Evolutionary conservation across 2,797 vertebrate species (phyloP).

Genomic region (Tragelaphus eurycerus): DNA sequence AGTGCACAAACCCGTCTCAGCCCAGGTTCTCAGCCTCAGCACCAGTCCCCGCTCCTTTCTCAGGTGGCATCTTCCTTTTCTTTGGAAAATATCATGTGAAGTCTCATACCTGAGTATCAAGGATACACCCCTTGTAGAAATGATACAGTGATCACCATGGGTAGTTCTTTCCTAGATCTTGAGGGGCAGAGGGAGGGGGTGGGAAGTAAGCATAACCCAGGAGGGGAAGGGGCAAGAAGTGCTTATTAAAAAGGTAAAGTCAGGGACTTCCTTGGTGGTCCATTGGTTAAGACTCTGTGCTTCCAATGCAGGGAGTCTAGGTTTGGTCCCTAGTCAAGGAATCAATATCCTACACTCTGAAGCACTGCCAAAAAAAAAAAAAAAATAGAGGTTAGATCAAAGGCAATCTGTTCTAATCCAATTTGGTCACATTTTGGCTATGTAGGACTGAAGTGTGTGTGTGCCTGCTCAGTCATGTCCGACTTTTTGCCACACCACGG

Average conservation of each 20-base stretch:
- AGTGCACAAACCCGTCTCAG: neutral
- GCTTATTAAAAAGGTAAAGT: neutral
- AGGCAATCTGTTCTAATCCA: neutral
- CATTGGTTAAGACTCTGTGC: neutral
- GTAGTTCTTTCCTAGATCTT: neutral
- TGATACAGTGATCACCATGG: neutral
- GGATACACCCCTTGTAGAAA: neutral
- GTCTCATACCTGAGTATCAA: neutral
- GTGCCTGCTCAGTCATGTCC: neutral
- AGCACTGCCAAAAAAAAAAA: neutral
- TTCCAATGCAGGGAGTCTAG: neutral
- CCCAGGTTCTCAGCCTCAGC: neutral
- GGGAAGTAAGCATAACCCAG: neutral
- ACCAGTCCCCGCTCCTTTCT: neutral
- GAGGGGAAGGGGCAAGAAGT: neutral
- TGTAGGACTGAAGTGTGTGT: neutral
- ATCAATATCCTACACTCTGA: neutral
- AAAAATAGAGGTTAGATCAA: neutral
- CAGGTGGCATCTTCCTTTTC: neutral
- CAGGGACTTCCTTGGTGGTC: neutral
- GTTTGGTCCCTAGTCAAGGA: neutral
- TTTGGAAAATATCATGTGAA: neutral
- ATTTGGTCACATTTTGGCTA: neutral
- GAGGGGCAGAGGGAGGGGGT: accelerated
- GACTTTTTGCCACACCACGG: neutral